These are phyloP conservation scores for Bedellia somnulentella DNA, from an alignment of 2,888 invertebrate genomes.

Conservation along the genomic window DNA sequence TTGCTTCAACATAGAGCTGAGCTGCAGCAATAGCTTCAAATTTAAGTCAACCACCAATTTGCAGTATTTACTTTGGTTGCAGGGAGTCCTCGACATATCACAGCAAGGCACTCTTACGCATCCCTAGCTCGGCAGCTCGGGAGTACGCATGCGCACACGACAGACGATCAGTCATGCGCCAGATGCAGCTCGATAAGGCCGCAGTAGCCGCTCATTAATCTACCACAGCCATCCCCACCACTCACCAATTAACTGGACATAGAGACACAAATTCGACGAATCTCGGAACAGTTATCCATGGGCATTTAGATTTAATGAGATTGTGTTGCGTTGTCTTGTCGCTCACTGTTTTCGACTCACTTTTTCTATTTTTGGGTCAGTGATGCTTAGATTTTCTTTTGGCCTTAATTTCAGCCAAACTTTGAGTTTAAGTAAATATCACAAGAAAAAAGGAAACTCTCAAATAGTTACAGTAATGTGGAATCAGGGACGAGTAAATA, in stretches of 20 bases:
- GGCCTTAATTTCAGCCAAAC: too few species aligned
- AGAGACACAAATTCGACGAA: constrained; percentile 37
- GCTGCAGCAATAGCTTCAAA: too few species aligned
- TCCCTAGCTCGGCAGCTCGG: too few species aligned
- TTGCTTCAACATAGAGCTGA: too few species aligned
- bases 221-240: constrained; percentile 27
- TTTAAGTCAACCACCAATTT: neutral
- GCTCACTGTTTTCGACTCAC: too few species aligned
- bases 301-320: constrained; percentile 1
- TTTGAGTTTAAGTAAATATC: too few species aligned
- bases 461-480: too few species aligned
- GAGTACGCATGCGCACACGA: constrained; percentile 52
- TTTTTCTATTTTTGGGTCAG: too few species aligned
- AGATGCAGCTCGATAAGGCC: constrained; percentile 52
- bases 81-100: neutral
- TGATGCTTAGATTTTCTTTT: too few species aligned
- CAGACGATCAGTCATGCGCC: constrained; percentile 61
- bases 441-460: too few species aligned
- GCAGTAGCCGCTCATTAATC: constrained; percentile 61
- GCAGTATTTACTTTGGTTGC: neutral
- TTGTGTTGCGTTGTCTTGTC: neutral
- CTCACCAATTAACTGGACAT: constrained; percentile 52
- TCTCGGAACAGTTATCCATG: constrained; percentile 21
- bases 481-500: too few species aligned
- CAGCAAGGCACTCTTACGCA: constrained; percentile 14